Conservation (phyloP, 1,140 invertebrate species). For the Conus betulinus region DNA sequence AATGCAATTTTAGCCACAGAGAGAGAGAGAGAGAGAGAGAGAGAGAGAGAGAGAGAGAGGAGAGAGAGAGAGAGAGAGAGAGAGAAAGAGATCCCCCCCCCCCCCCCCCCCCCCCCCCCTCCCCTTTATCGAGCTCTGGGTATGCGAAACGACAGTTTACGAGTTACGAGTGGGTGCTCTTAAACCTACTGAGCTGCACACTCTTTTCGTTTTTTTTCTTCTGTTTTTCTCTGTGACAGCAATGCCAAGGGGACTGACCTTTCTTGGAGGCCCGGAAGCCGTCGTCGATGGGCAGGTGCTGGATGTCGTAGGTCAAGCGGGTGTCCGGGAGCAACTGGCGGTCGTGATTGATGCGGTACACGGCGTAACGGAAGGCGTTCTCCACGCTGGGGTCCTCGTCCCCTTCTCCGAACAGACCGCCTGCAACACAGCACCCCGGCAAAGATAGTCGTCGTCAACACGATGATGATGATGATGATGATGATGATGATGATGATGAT, state of each 20-base stretch:
- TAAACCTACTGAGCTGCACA: too few relatives aligned
- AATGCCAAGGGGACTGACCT: slow-evolving; percentile 50
- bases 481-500: neutral
- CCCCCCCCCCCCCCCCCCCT: too few relatives aligned
- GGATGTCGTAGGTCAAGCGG: slow-evolving; percentile 60
- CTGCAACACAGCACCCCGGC: slow-evolving; percentile 44
- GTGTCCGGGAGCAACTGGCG: slow-evolving; percentile 53
- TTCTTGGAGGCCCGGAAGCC: slow-evolving; percentile 64
- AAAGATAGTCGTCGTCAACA: neutral
- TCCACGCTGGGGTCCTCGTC: slow-evolving; percentile 61
- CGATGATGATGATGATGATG: neutral
- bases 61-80: too few relatives aligned
- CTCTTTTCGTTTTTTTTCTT: too few relatives aligned
- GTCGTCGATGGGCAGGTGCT: slow-evolving; percentile 57
- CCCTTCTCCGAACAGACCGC: slow-evolving; percentile 65
- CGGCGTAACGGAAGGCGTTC: slow-evolving; percentile 66
- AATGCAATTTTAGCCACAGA: too few relatives aligned
- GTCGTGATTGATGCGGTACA: slow-evolving; percentile 68
- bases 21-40: too few relatives aligned
- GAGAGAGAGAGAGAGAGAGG: too few relatives aligned
- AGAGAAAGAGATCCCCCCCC: too few relatives aligned
- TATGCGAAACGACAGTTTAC: too few relatives aligned
- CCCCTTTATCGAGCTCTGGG: too few relatives aligned
- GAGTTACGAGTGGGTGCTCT: too few relatives aligned
- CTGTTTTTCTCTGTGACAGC: too few relatives aligned